Base-by-base conservation (phyloP, 2,888 invertebrate genomes). In the Cheilosia soror region DNA sequence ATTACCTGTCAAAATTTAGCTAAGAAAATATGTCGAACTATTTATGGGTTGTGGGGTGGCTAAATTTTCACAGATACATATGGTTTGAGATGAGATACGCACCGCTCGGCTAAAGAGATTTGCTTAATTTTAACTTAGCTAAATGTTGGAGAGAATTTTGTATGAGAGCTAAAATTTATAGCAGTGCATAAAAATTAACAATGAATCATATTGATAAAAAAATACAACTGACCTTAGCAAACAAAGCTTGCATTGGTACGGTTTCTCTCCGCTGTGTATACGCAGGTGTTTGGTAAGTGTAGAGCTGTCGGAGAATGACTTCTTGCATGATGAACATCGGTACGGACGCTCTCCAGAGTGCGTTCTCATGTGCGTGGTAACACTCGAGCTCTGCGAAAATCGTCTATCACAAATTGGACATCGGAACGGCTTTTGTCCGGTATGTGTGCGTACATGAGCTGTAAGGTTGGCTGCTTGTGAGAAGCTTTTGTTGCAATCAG, bases 321-420 rank as follows among this genome's bases (percentile, higher is more conserved):
- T 99, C 91, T 98, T 98, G 93, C 99, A 99, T 89, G 98, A 95
- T 88, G 97, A 95, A 93, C 99, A 99, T 94, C 95, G 94, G 92
- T 99, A 99, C 0, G 99, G 99, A 77, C 98, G 94, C 92, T 99
- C 99, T n/a, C 99, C 99, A n/a, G 98, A 98, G 93, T 99, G 99
- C n/a, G 99, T 99, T 90, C 99, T 94, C 98, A 99, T 98, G 94
- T 99, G 99, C 88, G 99, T 99, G 75, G 99, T 99, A 69, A 99
- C 98, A 85, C 95, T 95, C 68, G 96, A 96, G 89, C 98, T 98
- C 91, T 99, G 99, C 80, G 98, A 98, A 93, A 99, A 99, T 89
- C 98, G 95, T 83, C 99, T 94, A 91, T 98, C 98, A 93, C 99
- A 99, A 88, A 99, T 97, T 27, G 98, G 97, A 94, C 99, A 99